phyloP scores from a whole-genome alignment of 1,140 invertebrate genomes.

The Sarcophaga bullata region DNA sequence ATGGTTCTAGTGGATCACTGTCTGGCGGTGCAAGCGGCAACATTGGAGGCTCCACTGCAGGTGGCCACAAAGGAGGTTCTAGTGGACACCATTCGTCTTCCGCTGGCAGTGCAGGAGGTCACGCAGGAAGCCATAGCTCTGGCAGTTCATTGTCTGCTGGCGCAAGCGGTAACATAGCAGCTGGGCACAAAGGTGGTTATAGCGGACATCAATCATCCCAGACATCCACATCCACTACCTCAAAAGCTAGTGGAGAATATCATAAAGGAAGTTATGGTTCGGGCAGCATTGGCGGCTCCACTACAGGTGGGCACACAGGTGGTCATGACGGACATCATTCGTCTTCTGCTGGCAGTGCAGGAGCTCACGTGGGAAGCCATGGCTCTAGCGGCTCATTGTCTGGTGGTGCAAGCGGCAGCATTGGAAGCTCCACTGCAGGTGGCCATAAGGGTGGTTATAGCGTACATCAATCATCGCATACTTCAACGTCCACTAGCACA shows the following conservation, averaged over 20 bases:
- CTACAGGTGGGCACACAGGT: background rate
- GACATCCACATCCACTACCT: background rate
- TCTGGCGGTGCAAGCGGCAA: too few relatives aligned
- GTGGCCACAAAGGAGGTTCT: background rate
- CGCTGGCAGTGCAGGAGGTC: too few relatives aligned
- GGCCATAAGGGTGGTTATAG: background rate
- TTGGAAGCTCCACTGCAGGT: constrained; percentile 5
- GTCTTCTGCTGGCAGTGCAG: background rate
- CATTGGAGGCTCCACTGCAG: background rate
- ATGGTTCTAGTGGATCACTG: too few relatives aligned
- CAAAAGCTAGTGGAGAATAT: too few relatives aligned
- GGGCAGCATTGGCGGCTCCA: background rate
- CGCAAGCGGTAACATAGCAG: background rate
- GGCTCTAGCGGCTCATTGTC: too few relatives aligned
- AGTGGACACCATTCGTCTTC: too few relatives aligned
- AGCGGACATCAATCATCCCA: background rate
- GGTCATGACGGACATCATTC: background rate
- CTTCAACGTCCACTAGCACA: background rate
- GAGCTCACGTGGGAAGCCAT: background rate
- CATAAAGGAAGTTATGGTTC: too few relatives aligned
- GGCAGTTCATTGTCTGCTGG: background rate
- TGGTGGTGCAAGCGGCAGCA: background rate
- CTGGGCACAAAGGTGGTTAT: background rate
- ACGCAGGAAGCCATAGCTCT: background rate
- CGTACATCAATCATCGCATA: background rate